phyloP scores from a whole-genome alignment of 53 echinoderm and acorn worm species.

The Arbacia lixula region DNA sequence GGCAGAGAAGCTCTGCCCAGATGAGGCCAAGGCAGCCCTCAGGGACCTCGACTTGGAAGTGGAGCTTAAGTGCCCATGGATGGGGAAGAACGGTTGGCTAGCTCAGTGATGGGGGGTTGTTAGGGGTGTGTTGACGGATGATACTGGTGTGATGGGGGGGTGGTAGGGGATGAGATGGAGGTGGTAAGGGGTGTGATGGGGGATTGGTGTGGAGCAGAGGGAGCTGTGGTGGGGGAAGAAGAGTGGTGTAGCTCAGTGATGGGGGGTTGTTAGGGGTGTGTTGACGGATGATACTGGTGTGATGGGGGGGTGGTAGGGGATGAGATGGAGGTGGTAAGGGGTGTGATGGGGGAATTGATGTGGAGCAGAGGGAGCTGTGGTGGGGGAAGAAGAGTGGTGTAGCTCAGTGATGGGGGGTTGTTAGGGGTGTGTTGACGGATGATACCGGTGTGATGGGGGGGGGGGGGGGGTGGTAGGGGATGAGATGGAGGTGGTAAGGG shows the following conservation, averaged over 20 bases:
- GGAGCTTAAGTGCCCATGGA: slow-evolving; percentile 89
- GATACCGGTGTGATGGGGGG: too few relatives aligned
- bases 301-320: too few relatives aligned
- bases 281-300: too few relatives aligned
- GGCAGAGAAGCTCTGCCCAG: slow-evolving; percentile 61
- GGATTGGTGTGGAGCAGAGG: neutral
- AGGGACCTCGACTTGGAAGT: slow-evolving; percentile 88
- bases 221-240: neutral
- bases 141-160: too few relatives aligned
- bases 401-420: neutral
- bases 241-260: neutral
- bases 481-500: neutral
- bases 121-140: too few relatives aligned
- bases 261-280: too few relatives aligned
- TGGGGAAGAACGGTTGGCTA: slow-evolving; percentile 70
- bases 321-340: too few relatives aligned
- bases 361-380: neutral
- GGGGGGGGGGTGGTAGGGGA: too few relatives aligned
- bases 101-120: neutral
- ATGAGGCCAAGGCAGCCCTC: slow-evolving; percentile 93
- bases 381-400: neutral
- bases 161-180: too few relatives aligned
- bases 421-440: too few relatives aligned
- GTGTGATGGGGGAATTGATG: too few relatives aligned
- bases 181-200: neutral